Evolutionary conservation across 2,113 vertebrate genomes (phyloP), one percentile per base, ranked within the genome.

Genomic region (Dipodomys ordii): DNA sequence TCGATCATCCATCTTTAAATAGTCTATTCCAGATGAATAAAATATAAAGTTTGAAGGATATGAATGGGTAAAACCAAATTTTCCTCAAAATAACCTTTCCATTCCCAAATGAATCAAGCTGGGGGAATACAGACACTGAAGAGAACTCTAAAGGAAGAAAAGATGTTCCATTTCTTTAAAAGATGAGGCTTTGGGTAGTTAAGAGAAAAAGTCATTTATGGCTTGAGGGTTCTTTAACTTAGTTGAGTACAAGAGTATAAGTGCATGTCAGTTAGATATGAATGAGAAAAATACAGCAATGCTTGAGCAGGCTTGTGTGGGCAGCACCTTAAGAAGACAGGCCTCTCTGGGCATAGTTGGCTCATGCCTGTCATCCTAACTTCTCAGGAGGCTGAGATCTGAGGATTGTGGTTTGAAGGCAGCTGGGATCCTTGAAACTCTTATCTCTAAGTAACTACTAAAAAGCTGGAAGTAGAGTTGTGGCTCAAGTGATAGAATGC

Each of bases 11-110:
- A 28, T 32, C 82, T 87, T 71, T 82, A 13, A 60, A 85, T 68
- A 72, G 4, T 65, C 25, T 46, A 83, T 27, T 93, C 67, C 74
- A 94, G 90, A 84, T 57, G 64, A 82, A 46, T 67, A 83, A 76
- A 90, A 77, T 49, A 15, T 30, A 23, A 82, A 57, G 7, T n/a
- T 68, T 57, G 32, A 85, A 67, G 27, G 81, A 9, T 82, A 2
- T 27, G 83, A 71, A 62, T 53, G 71, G 18, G 32, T 35, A 69
- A 78, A 90, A 32, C 30, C 12, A 25, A n/a, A 3, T 44, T 68
- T 86, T 91, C 69, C 84, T 83, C 32, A 79, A 91, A 79, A 57
- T 57, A 57, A 57, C 53, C 28, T 74, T 69, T 35, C 62, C 32
- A 69, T 35, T 88, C 69, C 6, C 88, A 62, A 80, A 90, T 64